phyloP scores from a whole-genome alignment of 2,113 vertebrate genomes.

The Thinocorus orbignyianus region DNA sequence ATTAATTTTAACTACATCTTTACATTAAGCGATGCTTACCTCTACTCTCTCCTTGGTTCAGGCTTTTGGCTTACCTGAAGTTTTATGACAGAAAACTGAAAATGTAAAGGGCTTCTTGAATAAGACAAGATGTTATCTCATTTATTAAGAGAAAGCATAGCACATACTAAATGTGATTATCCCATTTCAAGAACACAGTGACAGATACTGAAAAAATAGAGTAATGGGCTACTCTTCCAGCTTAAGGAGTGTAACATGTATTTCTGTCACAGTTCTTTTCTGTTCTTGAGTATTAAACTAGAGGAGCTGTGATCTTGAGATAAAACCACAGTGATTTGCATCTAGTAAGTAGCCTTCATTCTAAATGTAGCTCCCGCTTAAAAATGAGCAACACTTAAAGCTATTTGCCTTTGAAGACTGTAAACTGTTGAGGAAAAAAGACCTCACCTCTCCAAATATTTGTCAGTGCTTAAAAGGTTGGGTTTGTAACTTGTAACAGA shows the following conservation, averaged over 20 bases:
- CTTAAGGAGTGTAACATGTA: rapidly evolving
- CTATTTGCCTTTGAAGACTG: neutral
- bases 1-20: slow-evolving; percentile 26
- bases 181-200: neutral
- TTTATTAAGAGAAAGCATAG: neutral
- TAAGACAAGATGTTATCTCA: slow-evolving; percentile 8
- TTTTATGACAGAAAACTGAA: slow-evolving; percentile 15
- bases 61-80: neutral
- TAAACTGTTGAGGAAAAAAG: neutral
- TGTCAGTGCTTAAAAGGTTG: neutral
- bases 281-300: neutral
- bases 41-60: slow-evolving; percentile 16
- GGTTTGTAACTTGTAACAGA: neutral
- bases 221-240: neutral
- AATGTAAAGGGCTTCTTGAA: neutral
- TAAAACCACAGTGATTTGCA: neutral
- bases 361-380: neutral
- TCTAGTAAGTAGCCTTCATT: neutral
- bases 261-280: neutral
- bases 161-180: neutral
- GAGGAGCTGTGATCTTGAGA: neutral
- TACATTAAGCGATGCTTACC: neutral
- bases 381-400: neutral
- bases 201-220: neutral
- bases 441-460: neutral